Conservation (phyloP, 2,888 invertebrate species). For the Empis livida region DNA sequence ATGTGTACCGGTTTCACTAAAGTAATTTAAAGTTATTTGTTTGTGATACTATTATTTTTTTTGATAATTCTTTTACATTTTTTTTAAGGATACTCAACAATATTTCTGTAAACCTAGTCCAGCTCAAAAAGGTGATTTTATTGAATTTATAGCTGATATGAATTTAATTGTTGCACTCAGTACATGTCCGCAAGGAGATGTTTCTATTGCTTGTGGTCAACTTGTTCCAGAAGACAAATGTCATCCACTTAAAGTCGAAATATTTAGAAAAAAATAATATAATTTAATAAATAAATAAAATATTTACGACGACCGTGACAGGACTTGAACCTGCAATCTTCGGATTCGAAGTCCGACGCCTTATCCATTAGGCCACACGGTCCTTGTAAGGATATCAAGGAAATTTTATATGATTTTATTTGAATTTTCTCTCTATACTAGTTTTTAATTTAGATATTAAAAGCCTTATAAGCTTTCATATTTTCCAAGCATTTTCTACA, state of each 20-base stretch:
- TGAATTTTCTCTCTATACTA: no score
- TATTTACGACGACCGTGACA: constrained; percentile 32
- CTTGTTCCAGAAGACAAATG: constrained; percentile 33
- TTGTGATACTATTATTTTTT: neutral
- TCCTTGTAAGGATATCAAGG: constrained; percentile 13
- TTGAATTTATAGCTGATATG: constrained; percentile 41
- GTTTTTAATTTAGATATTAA: no score
- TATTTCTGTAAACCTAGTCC: constrained; percentile 41
- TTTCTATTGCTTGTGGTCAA: constrained; percentile 34
- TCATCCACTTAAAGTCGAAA: constrained; percentile 33
- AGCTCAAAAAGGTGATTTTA: constrained; percentile 36
- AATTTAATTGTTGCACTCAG: constrained; percentile 37
- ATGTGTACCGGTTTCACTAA: constrained; percentile 39
- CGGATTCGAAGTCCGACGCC: constrained; percentile 40
- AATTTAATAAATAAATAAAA: neutral
- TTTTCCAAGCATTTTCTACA: no score
- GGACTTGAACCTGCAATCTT: constrained; percentile 40
- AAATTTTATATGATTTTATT: no score
- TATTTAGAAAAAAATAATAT: constrained; percentile 25
- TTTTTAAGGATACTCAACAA: constrained; percentile 33
- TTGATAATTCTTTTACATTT: no score
- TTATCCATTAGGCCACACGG: constrained; percentile 39
- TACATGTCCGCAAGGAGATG: constrained; percentile 38
- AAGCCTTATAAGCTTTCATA: no score
- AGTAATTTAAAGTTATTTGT: constrained; percentile 13